phyloP scores from a whole-genome alignment of 2,888 invertebrate genomes.

The Latheticus oryzae region DNA sequence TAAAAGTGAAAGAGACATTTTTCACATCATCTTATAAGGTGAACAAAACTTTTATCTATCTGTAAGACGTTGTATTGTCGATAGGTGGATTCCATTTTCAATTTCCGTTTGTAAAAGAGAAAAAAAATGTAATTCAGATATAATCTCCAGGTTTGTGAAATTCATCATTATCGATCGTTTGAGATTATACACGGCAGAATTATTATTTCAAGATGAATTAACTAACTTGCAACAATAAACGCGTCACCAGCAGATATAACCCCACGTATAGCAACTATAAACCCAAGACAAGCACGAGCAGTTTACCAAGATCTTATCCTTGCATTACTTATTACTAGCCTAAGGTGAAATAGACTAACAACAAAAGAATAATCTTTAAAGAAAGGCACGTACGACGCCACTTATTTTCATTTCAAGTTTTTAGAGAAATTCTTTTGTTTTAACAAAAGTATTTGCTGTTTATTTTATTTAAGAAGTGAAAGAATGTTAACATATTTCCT shows the following conservation, averaged over 20 bases:
- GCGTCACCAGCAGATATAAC: constrained; percentile 39
- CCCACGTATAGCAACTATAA: constrained; percentile 25
- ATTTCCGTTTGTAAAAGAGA: constrained; percentile 19
- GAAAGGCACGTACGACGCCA: constrained; percentile 17
- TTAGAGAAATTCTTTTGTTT: constrained; percentile 1
- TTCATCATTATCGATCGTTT: constrained; percentile 21
- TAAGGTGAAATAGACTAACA: constrained; percentile 26
- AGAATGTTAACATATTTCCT: constrained; percentile 8
- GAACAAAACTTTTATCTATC: constrained; percentile 9
- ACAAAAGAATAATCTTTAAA: constrained; percentile 28
- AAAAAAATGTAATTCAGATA: constrained; percentile 21
- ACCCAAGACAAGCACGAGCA: constrained; percentile 35
- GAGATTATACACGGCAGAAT: constrained; percentile 19
- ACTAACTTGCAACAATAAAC: constrained; percentile 40
- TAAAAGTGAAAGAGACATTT: too few species aligned
- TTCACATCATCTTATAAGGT: constrained; percentile 3
- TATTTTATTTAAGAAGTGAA: not conserved
- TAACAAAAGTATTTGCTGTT: constrained; percentile 5
- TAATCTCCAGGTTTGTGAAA: constrained; percentile 17
- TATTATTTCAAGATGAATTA: constrained; percentile 36
- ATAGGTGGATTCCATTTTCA: constrained; percentile 28
- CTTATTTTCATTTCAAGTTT: constrained; percentile 15
- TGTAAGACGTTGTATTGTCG: constrained; percentile 6
- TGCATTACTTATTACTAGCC: constrained; percentile 35
- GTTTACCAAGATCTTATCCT: constrained; percentile 36